Evolutionary conservation across 2,888 invertebrate genomes (phyloP).

Genomic region (Leucophora obtusa): DNA sequence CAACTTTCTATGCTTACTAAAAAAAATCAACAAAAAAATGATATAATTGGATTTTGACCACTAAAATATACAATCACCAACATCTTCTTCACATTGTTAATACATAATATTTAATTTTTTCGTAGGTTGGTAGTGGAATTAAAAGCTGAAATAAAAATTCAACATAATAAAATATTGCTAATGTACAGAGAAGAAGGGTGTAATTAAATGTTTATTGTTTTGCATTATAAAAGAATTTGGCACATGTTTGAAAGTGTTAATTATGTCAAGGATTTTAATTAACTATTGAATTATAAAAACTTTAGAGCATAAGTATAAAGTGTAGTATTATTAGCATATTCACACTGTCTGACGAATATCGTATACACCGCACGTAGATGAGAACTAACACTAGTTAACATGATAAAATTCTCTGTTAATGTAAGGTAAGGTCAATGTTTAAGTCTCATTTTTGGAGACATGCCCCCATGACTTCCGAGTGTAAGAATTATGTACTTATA

Average conservation of each 20-base stretch:
- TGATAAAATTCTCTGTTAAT: no score
- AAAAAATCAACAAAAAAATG: conserved; percentile 15
- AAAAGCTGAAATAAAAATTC: background rate
- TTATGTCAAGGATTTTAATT: conserved; percentile 45
- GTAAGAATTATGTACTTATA: no score
- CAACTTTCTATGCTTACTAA: conserved; percentile 30
- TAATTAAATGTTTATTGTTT: conserved; percentile 42
- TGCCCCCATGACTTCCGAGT: no score
- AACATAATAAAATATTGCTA: background rate
- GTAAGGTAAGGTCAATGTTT: no score
- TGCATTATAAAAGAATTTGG: conserved; percentile 2
- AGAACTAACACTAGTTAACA: no score
- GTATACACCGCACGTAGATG: no score
- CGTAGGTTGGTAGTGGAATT: conserved; percentile 9
- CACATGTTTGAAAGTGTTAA: conserved; percentile 32
- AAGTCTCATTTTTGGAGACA: no score
- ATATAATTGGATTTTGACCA: conserved; percentile 39
- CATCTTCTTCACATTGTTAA: conserved; percentile 26
- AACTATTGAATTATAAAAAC: background rate
- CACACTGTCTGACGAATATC: no score
- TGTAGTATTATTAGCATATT: no score
- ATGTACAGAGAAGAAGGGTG: conserved; percentile 8
- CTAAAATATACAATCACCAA: conserved; percentile 8
- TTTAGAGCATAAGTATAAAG: background rate
- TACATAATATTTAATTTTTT: conserved; percentile 2